Evolutionary conservation across 2,797 vertebrate genomes (phyloP).

Genomic region (Uromys caudimaculatus): DNA sequence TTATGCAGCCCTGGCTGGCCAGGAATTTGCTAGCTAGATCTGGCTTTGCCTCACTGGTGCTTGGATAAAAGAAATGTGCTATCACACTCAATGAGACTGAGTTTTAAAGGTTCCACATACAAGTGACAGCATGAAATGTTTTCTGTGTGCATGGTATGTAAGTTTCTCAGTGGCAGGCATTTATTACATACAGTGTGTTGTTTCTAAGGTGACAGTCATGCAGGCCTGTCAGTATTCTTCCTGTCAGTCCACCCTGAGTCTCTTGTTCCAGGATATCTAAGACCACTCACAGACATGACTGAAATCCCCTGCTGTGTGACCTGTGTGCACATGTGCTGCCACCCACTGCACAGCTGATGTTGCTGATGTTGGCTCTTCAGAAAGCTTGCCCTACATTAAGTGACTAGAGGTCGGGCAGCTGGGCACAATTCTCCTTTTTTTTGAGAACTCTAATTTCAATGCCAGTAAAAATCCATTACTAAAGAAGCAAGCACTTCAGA

Average conservation of each 20-base stretch:
- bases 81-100: neutral
- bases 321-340: neutral
- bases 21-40: neutral
- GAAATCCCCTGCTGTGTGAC: neutral
- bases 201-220: neutral
- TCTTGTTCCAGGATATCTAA: neutral
- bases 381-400: neutral
- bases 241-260: neutral
- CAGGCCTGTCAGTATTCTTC: neutral
- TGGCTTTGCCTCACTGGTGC: neutral
- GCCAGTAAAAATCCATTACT: neutral
- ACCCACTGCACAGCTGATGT: rapidly evolving
- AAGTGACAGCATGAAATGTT: neutral
- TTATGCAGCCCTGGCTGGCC: neutral
- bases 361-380: neutral
- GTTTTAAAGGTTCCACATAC: neutral
- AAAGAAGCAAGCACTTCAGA: slow-evolving; percentile 27
- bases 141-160: too few species aligned
- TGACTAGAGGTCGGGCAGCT: neutral
- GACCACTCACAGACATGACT: neutral
- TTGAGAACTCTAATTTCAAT: neutral
- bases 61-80: neutral
- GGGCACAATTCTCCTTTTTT: neutral
- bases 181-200: neutral
- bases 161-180: neutral